These are phyloP conservation scores for Hucho hucho DNA, from an alignment of 2,113 vertebrate species.

Conservation along the genomic window DNA sequence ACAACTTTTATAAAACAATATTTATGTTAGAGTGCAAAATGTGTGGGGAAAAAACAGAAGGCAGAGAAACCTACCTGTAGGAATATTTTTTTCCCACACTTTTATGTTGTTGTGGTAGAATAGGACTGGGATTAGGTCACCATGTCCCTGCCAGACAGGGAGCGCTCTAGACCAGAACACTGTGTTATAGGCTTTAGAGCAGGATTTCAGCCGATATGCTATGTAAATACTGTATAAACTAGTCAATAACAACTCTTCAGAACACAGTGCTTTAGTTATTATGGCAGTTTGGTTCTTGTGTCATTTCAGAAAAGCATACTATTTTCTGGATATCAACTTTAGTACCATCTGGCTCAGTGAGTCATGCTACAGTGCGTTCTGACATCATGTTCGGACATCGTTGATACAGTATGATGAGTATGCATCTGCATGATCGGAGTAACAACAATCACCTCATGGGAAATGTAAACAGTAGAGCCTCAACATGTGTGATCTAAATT, in stretches of 20 bases:
- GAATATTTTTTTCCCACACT: not conserved
- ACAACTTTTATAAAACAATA: not conserved
- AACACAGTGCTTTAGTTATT: not conserved
- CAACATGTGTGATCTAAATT: conserved; percentile 56
- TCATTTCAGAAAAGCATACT: not conserved
- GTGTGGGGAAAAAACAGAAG: not conserved
- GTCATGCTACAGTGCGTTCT: conserved; percentile 1
- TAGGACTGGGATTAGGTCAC: not conserved
- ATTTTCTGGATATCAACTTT: not conserved
- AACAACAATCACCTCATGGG: conserved; percentile 56
- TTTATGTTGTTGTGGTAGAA: not conserved
- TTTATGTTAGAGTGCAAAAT: not conserved
- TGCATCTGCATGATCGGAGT: conserved; percentile 62
- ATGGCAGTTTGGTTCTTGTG: not conserved
- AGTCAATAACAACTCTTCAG: not conserved
- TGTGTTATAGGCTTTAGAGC: not conserved
- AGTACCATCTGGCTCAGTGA: conserved; percentile 29
- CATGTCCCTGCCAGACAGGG: not conserved
- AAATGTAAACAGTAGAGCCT: conserved; percentile 56
- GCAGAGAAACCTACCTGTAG: not conserved
- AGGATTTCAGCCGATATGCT: not conserved
- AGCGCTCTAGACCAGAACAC: not conserved
- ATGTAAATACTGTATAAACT: not conserved
- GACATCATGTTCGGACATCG: conserved; percentile 28
- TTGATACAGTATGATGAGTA: conserved; percentile 41